phyloP scores from a whole-genome alignment of 2,113 vertebrate species.

The Uria aalge region DNA sequence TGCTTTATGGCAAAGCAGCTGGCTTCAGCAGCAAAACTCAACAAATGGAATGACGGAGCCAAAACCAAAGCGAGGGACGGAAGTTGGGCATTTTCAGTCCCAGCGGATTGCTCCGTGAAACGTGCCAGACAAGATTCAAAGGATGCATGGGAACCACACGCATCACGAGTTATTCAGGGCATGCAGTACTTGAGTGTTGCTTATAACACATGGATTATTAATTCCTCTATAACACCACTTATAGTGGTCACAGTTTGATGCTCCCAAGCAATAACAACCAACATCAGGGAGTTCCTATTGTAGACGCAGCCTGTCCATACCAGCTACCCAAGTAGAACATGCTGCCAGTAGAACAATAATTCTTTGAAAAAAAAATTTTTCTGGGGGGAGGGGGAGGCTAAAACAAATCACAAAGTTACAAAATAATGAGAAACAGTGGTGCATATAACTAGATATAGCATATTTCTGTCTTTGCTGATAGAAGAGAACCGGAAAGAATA shows the following conservation, averaged over 20 bases:
- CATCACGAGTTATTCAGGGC: neutral
- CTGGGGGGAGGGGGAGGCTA: neutral
- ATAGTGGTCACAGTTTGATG: neutral
- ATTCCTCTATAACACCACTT: neutral
- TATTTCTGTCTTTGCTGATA: neutral
- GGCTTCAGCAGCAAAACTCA: neutral
- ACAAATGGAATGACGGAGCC: neutral
- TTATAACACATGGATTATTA: neutral
- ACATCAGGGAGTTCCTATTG: neutral
- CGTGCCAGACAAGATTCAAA: rapidly evolving
- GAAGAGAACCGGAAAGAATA: neutral
- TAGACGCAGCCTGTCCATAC: neutral
- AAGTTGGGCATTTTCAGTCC: neutral
- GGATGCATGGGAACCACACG: rapidly evolving
- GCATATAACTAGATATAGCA: rapidly evolving
- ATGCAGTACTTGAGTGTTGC: no score
- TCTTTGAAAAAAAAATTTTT: neutral
- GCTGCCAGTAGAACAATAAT: neutral
- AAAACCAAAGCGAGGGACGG: neutral
- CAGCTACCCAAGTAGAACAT: neutral
- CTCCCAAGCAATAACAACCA: neutral
- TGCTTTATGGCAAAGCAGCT: neutral
- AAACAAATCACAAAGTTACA: neutral
- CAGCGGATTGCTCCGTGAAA: neutral
- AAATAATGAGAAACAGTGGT: neutral